Percentiles rank a stretch among this genome's conserved stretches.
These are phyloP conservation scores for Chalcosyrphus nemorum DNA, from an alignment of 2,888 invertebrate species.

Conservation along the genomic window DNA sequence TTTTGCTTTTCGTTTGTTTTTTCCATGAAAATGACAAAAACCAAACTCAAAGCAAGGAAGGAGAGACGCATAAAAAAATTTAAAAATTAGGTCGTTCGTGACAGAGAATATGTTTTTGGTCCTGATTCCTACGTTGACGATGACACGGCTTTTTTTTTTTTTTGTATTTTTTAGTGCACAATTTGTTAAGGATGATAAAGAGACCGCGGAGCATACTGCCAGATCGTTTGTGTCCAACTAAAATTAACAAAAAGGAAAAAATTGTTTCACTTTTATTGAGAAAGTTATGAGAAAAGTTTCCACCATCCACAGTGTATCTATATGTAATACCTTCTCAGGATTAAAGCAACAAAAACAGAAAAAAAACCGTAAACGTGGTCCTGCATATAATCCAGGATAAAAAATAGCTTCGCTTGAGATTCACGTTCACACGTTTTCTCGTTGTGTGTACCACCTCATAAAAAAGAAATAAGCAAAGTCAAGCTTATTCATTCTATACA, in stretches of 20 bases:
- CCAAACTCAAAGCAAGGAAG: constrained; percentile 21
- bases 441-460: constrained; percentile 11
- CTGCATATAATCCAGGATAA: constrained; percentile 33
- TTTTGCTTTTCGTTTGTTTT: constrained; percentile 14
- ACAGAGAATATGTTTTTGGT: constrained; percentile 40
- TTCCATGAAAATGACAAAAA: constrained; percentile 21
- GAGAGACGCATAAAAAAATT: constrained; percentile 1
- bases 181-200: constrained; percentile 44
- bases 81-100: constrained; percentile 62
- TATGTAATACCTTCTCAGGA: constrained; percentile 15
- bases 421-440: constrained; percentile 27
- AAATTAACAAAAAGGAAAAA: constrained; percentile 27
- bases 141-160: constrained; percentile 32
- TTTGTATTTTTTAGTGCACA: constrained; percentile 33
- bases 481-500: constrained; percentile 3
- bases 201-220: not conserved
- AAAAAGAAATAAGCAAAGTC: constrained; percentile 3
- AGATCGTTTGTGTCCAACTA: constrained; percentile 48
- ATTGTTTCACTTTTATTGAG: constrained; percentile 43
- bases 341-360: too few species aligned
- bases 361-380: constrained; percentile 34
- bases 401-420: not conserved
- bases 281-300: constrained; percentile 42
- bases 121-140: not conserved
- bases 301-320: not conserved